Evolutionary conservation across 2,797 vertebrate species (phyloP), one percentile per base, ranked within the genome.

Genomic region (Coilia nasus): DNA sequence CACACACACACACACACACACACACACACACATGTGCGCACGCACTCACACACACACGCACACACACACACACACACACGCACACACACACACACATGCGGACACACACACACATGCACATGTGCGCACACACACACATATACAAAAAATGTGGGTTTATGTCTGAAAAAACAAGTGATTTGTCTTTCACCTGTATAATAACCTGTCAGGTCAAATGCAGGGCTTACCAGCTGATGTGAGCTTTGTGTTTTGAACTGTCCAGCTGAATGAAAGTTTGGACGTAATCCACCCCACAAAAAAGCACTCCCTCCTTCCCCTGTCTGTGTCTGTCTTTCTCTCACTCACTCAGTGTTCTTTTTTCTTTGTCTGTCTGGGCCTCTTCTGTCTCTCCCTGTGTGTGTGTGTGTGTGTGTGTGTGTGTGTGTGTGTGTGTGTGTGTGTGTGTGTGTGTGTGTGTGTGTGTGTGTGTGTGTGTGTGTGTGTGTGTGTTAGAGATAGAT

Each of bases 401-500:
- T 19, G 35, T 81, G 25, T 44, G 81, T 54, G 71, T 81, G 44
- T 19, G 56, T 35, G 83, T 83, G 59, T 85, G 75, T 64, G 59
- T 67, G 59, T 86, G 85, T 81, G 71, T 21, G 17, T 12, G 41
- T 78, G 71, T 78, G 6, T 35, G 35, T 35, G 71, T 78, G 31
- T 78, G 59, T 19, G 35, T 81, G 25, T 44, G 59, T 54, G 71
- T 81, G 44, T 19, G 56, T 35, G 83, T 83, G 59, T 84, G n/a
- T 19, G 0, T 59, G 25, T 46, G 59, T 19, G n/a, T 81, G 25
- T 41, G 80, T 50, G 71, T 81, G 41, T 17, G 54, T 35, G 83
- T 83, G 59, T 85, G 75, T 64, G 47, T 67, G 59, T 86, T n/a
- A 82, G 60, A 85, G 60, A 50, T 59, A 67, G 82, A 83, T 75